Evolutionary conservation across 2,797 vertebrate species (phyloP), one percentile per base, ranked within the genome.

Genomic region (Lycodopsis pacificus): DNA sequence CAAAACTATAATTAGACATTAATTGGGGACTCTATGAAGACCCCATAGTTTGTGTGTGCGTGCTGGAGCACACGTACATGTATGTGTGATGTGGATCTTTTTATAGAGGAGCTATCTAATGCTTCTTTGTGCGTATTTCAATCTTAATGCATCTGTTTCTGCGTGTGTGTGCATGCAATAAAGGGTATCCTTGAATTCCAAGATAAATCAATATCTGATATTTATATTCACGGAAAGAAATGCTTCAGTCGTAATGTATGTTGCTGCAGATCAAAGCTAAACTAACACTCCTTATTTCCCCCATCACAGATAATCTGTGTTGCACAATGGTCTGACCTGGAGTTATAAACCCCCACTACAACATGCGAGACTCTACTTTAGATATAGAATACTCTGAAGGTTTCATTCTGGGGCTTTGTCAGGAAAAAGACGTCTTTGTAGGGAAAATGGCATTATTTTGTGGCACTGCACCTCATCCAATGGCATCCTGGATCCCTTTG

Each of bases 1-100:
- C 95, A 96, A 96, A 96, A 96, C 94, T 96, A 95, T 96, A 97
- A 97, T 97, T 96, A 97, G 95, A 96, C 94, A 95, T 96, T 96
- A 97, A 97, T 97, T 96, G 95, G 93, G 93, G 95, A 94, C 91
- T 84, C 84, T 95, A 95, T 96, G 95, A 96, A 95, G 92, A 89
- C 88, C 86, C 85, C 87, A 86, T 77, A 92, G 92, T 92, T 89
- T 94, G 90, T 94, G 94, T 68, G 66, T 46, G 48, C 51, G 36
- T 44, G 36, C 15, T 20, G 1, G 1, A 20, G 22, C 17, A 77
- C 22, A 40, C 22, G 15, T 4, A 42, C 54, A 42, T 40, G 30
- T 13, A 49, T 61, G 56, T 71, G 34, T 25, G 36, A 25, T 65
- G 44, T 36, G 20, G 9, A 19, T n/a, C 32, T 64, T 48, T 22